Conservation (phyloP, 2,888 invertebrate genomes). For the Apomyelois bistriatella region DNA sequence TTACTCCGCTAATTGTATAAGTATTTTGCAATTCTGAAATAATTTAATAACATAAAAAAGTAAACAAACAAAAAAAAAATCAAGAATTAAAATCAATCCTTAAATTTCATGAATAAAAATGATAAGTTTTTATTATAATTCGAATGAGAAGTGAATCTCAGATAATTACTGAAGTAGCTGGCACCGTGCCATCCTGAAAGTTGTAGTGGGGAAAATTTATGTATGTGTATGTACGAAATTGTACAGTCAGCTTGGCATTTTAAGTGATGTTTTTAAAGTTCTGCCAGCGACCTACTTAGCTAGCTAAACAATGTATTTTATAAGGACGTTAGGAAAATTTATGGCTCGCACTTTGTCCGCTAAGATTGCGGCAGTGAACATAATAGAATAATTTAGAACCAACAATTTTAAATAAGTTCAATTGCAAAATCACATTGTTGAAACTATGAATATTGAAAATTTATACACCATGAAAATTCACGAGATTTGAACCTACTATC, state of each 20-base stretch:
- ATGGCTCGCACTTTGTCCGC: neutral
- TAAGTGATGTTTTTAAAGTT: constrained; percentile 14
- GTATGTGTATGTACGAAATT: constrained; percentile 40
- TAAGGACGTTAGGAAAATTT: constrained; percentile 1
- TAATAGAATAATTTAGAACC: neutral
- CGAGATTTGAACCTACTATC: too few relatives aligned
- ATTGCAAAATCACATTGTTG: neutral
- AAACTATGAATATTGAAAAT: too few relatives aligned
- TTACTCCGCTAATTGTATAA: too few relatives aligned
- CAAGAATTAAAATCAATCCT: too few relatives aligned
- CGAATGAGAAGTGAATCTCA: constrained; percentile 35
- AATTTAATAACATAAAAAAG: too few relatives aligned
- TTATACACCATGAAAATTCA: too few relatives aligned
- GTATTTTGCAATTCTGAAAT: too few relatives aligned
- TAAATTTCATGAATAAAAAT: constrained; percentile 20
- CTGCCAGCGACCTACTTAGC: constrained; percentile 20
- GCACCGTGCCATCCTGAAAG: constrained; percentile 52
- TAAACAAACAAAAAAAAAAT: too few relatives aligned
- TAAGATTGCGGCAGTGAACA: constrained; percentile 17
- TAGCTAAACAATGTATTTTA: constrained; percentile 6
- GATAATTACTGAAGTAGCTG: constrained; percentile 42
- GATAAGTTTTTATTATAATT: constrained; percentile 35
- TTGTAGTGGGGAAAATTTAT: constrained; percentile 57
- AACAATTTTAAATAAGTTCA: neutral
- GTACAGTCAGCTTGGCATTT: constrained; percentile 40